A percentile compares a stretch with the other conserved stretches of the same genome.
Conservation (phyloP, 2,113 vertebrate genomes). For the Diphyllodes magnificus region DNA sequence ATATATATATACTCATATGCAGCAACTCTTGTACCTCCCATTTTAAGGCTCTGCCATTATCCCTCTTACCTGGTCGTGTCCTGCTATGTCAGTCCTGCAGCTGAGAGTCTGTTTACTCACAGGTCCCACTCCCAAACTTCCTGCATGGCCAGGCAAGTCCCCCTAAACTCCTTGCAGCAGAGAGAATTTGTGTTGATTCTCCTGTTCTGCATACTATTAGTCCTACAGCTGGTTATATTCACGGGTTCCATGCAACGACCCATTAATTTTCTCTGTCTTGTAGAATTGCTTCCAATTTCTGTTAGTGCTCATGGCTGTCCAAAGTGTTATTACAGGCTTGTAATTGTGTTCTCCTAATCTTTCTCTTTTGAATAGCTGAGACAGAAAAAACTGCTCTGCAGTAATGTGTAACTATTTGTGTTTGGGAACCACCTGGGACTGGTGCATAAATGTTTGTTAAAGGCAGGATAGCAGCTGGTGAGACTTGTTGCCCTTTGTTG, state of each 20-base stretch:
- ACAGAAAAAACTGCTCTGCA: background rate
- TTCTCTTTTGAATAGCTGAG: background rate
- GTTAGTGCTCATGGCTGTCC: background rate
- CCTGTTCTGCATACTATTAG: background rate
- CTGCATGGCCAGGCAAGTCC: background rate
- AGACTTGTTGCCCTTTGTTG: constrained; percentile 22
- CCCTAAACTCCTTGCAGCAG: background rate
- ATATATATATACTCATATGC: too few relatives aligned
- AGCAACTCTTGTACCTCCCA: background rate
- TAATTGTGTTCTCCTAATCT: background rate
- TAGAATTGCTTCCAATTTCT: background rate
- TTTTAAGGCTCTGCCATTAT: background rate
- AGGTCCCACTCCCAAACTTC: background rate
- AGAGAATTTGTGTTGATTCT: background rate
- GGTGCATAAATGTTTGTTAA: background rate
- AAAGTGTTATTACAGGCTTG: background rate
- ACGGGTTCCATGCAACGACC: background rate
- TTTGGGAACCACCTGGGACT: background rate
- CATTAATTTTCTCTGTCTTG: background rate
- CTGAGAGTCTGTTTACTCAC: background rate
- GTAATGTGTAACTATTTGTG: background rate
- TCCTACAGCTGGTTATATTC: background rate
- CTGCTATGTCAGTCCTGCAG: background rate
- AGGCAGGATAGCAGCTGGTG: background rate
- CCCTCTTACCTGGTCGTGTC: background rate